Conservation (phyloP, 2,113 vertebrate species). For the Prietella phreatophila region DNA sequence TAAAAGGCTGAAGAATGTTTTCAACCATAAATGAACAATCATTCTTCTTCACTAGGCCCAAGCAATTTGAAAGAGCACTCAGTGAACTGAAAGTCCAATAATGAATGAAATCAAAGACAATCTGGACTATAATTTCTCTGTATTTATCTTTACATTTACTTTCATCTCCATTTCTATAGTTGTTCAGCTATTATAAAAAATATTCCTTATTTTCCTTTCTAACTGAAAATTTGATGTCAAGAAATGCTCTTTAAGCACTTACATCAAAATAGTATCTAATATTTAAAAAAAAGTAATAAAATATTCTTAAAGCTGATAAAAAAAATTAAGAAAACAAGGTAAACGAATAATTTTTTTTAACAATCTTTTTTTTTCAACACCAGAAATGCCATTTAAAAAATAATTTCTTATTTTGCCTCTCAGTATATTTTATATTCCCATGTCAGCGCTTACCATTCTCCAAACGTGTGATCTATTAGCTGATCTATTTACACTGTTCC, state of each 20-base stretch:
- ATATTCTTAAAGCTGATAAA: too few species aligned
- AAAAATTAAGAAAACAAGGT: too few species aligned
- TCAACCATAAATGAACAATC: background rate
- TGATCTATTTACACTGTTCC: conserved; percentile 31
- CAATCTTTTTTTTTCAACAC: too few species aligned
- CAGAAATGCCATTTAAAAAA: too few species aligned
- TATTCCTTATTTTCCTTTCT: background rate
- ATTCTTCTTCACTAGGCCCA: background rate
- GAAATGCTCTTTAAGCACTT: background rate
- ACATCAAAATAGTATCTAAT: too few species aligned
- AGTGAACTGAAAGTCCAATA: conserved; percentile 33
- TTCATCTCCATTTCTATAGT: background rate
- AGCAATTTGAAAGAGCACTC: background rate
- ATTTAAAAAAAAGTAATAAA: too few species aligned
- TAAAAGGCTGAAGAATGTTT: conserved; percentile 9
- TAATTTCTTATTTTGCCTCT: background rate
- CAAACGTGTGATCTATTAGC: conserved; percentile 36
- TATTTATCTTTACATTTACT: conserved; percentile 7
- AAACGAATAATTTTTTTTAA: too few species aligned
- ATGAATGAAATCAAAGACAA: conserved; percentile 36
- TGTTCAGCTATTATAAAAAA: background rate
- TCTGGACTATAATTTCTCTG: conserved; percentile 4
- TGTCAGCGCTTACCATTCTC: background rate
- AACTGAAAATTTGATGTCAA: background rate
- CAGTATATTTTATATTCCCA: background rate